Conservation (phyloP, 2,888 invertebrate genomes). For the Cheilosia soror region DNA sequence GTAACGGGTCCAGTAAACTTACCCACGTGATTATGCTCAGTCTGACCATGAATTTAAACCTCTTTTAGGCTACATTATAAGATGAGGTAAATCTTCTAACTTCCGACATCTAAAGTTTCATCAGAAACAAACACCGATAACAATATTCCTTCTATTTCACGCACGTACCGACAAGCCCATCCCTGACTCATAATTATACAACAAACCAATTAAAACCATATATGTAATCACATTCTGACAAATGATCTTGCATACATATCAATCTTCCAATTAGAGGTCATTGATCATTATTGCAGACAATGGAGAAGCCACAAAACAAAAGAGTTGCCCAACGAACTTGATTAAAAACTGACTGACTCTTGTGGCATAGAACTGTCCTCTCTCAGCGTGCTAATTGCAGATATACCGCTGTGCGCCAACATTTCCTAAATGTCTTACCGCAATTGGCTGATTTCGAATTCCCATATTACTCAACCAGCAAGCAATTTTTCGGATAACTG, state of each 20-base stretch:
- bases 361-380: constrained; percentile 20
- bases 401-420: background rate
- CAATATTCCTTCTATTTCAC: too few relatives aligned
- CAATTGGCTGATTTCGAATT: constrained; percentile 10
- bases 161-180: background rate
- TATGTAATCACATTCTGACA: constrained; percentile 2
- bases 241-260: constrained; percentile 23
- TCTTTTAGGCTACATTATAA: too few relatives aligned
- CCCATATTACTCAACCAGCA: constrained; percentile 37
- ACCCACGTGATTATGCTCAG: too few relatives aligned
- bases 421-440: constrained; percentile 23
- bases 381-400: background rate
- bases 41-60: too few relatives aligned
- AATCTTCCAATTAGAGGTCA: constrained; percentile 28
- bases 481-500: constrained; percentile 33
- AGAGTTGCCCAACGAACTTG: constrained; percentile 57
- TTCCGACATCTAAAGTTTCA: too few relatives aligned
- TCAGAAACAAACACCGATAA: too few relatives aligned
- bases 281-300: constrained; percentile 5
- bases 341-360: constrained; percentile 36
- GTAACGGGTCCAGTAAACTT: too few relatives aligned
- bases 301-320: constrained; percentile 21
- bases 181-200: background rate
- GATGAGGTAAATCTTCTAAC: too few relatives aligned
- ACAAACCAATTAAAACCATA: background rate